Evolutionary conservation across 2,113 vertebrate genomes (phyloP).

Genomic region (Brienomyrus longianalis): DNA sequence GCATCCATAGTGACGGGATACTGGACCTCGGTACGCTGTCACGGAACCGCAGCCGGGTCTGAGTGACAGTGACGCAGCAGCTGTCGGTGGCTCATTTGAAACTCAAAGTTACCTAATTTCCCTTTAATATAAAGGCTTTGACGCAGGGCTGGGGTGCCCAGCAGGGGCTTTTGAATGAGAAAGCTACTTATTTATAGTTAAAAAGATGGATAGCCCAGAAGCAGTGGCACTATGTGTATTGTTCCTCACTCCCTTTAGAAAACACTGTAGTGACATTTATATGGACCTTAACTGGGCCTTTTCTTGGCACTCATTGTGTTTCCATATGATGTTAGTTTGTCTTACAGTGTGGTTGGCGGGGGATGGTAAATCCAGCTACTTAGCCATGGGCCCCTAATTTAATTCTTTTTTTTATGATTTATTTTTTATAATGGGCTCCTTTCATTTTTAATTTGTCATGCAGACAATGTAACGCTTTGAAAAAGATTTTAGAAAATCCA

Average conservation of each 20-base stretch:
- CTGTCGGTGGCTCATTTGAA: conserved; percentile 48
- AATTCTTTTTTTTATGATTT: neutral
- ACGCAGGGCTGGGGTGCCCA: conserved; percentile 37
- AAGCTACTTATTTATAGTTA: conserved; percentile 39
- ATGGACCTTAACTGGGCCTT: conserved; percentile 42
- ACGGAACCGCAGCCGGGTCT: neutral
- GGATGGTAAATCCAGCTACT: neutral
- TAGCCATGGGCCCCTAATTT: neutral
- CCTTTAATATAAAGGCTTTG: conserved; percentile 38
- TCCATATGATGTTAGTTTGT: conserved; percentile 20
- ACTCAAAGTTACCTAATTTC: conserved; percentile 53
- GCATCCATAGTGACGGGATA: neutral
- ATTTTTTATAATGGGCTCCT: neutral
- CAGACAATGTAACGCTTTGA: neutral
- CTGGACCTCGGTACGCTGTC: neutral
- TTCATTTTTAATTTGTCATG: neutral
- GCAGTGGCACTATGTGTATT: conserved; percentile 37
- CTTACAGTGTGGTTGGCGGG: neutral
- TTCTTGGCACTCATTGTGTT: conserved; percentile 33
- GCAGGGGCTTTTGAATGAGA: conserved; percentile 44
- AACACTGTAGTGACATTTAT: conserved; percentile 41
- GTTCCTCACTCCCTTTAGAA: conserved; percentile 39
- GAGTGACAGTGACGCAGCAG: conserved; percentile 46
- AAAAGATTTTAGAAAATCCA: neutral
- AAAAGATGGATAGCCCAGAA: conserved; percentile 45